A percentile compares a stretch with the other conserved stretches of the same genome.
These are phyloP conservation scores for Trichonephila clavata DNA, from an alignment of 1,140 invertebrate species.

Conservation along the genomic window DNA sequence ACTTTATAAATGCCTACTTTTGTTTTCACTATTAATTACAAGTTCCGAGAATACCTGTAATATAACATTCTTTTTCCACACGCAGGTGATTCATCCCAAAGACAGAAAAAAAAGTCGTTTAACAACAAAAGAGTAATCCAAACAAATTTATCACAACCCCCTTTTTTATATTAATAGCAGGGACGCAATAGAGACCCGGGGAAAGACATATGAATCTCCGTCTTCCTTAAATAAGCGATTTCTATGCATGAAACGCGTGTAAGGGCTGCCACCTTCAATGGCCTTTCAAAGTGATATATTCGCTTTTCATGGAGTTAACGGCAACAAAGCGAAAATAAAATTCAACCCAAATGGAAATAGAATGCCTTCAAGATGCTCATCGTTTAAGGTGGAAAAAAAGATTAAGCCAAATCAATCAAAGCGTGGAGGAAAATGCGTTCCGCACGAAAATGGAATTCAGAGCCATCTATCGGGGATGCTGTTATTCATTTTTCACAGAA, in stretches of 20 bases:
- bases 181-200: neutral
- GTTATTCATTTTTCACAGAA: neutral
- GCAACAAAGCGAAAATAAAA: constrained; percentile 54
- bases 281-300: constrained; percentile 33
- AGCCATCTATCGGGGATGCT: neutral
- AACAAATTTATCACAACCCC: constrained; percentile 19
- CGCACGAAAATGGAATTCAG: neutral
- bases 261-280: constrained; percentile 42
- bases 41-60: too few relatives aligned
- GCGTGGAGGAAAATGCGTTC: constrained; percentile 30
- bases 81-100: neutral
- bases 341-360: constrained; percentile 36
- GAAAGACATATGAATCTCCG: neutral
- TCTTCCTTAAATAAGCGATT: constrained; percentile 35
- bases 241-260: constrained; percentile 39
- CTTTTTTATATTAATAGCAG: constrained; percentile 16
- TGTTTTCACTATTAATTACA: too few relatives aligned
- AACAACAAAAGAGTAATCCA: neutral
- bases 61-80: too few relatives aligned
- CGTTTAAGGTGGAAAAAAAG: constrained; percentile 50
- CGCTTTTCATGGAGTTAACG: constrained; percentile 45
- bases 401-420: constrained; percentile 56
- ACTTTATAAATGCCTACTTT: too few relatives aligned
- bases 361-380: constrained; percentile 43
- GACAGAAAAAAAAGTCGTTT: neutral